Evolutionary conservation across 2,888 invertebrate species (phyloP).

Genomic region (Ametastegia equiseti): DNA sequence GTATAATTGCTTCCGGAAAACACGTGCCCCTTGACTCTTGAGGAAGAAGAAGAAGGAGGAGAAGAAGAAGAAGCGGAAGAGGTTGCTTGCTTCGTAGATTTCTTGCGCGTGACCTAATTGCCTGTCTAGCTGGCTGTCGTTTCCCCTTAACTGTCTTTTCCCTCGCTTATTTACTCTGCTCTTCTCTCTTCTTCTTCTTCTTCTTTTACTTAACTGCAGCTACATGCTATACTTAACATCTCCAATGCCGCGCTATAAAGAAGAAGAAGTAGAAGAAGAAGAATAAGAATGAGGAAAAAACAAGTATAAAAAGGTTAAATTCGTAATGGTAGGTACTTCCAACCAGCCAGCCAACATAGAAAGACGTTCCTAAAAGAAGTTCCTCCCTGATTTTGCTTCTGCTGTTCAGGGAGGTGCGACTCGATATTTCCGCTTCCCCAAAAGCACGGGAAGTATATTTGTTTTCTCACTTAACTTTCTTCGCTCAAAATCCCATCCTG

Average conservation of each 20-base stretch:
- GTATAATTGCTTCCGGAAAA: slow-evolving; percentile 39
- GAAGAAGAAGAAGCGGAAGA: not conserved
- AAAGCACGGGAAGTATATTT: not conserved
- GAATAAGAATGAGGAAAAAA: too few species aligned
- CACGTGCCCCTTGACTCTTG: too few species aligned
- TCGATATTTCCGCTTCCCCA: slow-evolving; percentile 9
- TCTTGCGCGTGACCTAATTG: slow-evolving; percentile 40
- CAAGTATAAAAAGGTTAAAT: not conserved
- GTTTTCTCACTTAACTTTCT: not conserved
- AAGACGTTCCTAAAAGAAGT: not conserved
- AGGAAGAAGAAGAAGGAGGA: too few species aligned
- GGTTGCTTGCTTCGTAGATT: not conserved
- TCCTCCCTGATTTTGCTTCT: too few species aligned
- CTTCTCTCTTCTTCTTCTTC: not conserved
- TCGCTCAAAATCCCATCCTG: not conserved
- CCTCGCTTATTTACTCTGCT: slow-evolving; percentile 32
- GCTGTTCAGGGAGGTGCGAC: not conserved
- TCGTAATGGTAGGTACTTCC: slow-evolving; percentile 2
- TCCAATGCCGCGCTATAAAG: not conserved
- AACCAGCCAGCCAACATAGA: too few species aligned
- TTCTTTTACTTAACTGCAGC: not conserved
- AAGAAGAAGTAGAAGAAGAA: too few species aligned
- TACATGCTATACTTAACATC: not conserved
- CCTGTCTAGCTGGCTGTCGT: slow-evolving; percentile 23
- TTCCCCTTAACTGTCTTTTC: slow-evolving; percentile 13